Conservation (phyloP, 2,888 invertebrate species). For the Xanthorhoe designata region DNA sequence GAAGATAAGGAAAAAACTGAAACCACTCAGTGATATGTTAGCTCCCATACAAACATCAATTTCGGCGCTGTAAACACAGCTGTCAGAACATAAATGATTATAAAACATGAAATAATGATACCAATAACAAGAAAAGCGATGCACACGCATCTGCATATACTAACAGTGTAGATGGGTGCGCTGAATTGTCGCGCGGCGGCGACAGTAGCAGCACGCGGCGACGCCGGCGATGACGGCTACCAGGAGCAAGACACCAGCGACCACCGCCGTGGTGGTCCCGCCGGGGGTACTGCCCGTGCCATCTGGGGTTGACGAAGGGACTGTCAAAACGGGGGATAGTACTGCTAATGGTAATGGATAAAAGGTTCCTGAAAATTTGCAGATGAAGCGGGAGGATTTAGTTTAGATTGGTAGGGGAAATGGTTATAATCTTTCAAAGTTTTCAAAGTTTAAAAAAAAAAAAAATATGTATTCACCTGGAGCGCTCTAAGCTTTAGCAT, state of each 20-base stretch:
- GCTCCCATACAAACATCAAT: no score
- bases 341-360: slow-evolving; percentile 9
- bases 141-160: slow-evolving; percentile 38
- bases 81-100: background rate
- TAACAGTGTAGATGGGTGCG: slow-evolving; percentile 77
- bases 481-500: background rate
- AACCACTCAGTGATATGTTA: no score
- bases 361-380: slow-evolving; percentile 1
- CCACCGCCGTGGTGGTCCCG: slow-evolving; percentile 90
- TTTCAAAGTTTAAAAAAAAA: no score
- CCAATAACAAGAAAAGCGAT: slow-evolving; percentile 8
- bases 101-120: slow-evolving; percentile 5
- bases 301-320: slow-evolving; percentile 56
- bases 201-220: slow-evolving; percentile 91
- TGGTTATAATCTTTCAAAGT: background rate
- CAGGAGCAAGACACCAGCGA: slow-evolving; percentile 89
- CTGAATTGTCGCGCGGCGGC: slow-evolving; percentile 86
- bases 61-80: no score
- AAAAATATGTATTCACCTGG: background rate
- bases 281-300: slow-evolving; percentile 86
- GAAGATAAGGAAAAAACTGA: no score
- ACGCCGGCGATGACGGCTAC: slow-evolving; percentile 89
- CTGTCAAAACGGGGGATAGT: slow-evolving; percentile 21
- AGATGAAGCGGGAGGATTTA: background rate
- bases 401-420: background rate